A percentile compares a stretch with the other conserved stretches of the same genome.
Evolutionary conservation across 1,140 invertebrate species (phyloP).

Genomic region (Cotesia vestalis): DNA sequence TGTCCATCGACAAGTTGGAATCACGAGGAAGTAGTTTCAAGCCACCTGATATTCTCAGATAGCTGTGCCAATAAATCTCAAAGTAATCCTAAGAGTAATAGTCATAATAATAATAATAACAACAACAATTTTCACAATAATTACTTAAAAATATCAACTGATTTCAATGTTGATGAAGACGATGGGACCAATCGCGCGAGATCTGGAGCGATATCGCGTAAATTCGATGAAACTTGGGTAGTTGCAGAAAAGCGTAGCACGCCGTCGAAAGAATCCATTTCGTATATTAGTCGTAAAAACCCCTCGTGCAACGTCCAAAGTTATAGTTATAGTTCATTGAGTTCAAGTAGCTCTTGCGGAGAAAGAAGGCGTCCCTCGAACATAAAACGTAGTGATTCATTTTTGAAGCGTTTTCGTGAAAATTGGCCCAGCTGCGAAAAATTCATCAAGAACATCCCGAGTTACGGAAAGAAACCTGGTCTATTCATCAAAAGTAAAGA

Average conservation of each 20-base stretch:
- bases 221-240: not conserved
- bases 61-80: slow-evolving; percentile 35
- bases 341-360: slow-evolving; percentile 19
- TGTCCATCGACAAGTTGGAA: slow-evolving; percentile 51
- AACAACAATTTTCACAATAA: not conserved
- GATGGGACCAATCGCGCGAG: slow-evolving; percentile 16
- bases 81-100: not conserved
- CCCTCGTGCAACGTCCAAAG: not conserved
- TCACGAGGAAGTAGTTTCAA: slow-evolving; percentile 47
- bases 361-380: slow-evolving; percentile 18
- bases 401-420: slow-evolving; percentile 49
- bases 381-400: slow-evolving; percentile 43
- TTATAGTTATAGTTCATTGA: slow-evolving; percentile 3
- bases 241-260: not conserved
- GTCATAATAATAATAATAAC: not conserved
- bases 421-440: slow-evolving; percentile 49
- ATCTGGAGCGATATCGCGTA: not conserved
- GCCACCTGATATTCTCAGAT: slow-evolving; percentile 57
- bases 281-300: too few species aligned
- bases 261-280: too few species aligned
- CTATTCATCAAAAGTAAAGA: slow-evolving; percentile 37
- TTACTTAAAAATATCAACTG: too few species aligned
- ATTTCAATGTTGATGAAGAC: not conserved
- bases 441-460: slow-evolving; percentile 50
- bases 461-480: slow-evolving; percentile 34